Evolutionary conservation across 2,888 invertebrate species (phyloP), one percentile per base, ranked within the genome.

Genomic region (Phania funesta): DNA sequence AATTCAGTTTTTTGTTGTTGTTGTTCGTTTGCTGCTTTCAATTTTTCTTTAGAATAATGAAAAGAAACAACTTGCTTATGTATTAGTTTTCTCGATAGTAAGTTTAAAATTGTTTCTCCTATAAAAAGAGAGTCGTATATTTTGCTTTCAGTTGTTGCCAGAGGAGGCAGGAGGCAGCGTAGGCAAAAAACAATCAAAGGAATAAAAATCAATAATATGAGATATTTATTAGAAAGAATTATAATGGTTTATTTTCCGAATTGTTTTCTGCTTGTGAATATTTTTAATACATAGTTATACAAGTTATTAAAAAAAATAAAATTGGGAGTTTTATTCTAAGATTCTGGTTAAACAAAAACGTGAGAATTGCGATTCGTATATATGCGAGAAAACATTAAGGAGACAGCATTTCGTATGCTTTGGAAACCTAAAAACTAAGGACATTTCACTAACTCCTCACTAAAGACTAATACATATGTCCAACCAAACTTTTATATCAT

Each of bases 81-180:
- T 81, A 84, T 84, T 85, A 85, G 83, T 84, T 76, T 82, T 84
- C 80, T 75, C 84, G 83, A 85, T 84, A 81, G 84, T 83, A 84
- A 83, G 78, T 85, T 84, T 85, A 83, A 84, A 84, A 84, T 77
- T 32, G 58, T 58, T 50, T n/a, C 1, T 9, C 7, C 6, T 20
- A 32, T 2, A 29, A 52, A 35, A 50, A 50, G 41, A 60, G 24
- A 35, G 71, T 65, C 58, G 58, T 62, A 68, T 68, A 54, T 79
- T 68, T 68, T 29, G 4, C 16, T 8, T 50, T 54, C 20, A 16
- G 26, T 52, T 68, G 26, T 26, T 46, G 68, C 32, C n/a, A 18
- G 18, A 13, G 35, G 9, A 22, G 18, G 58, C 58, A 41, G 13
- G 38, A 52, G 29, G 24, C 6, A 16, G 24, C 18, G 38, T 20